These are phyloP conservation scores for Syngnathus typhle DNA, from an alignment of 2,113 vertebrate species.

Conservation along the genomic window DNA sequence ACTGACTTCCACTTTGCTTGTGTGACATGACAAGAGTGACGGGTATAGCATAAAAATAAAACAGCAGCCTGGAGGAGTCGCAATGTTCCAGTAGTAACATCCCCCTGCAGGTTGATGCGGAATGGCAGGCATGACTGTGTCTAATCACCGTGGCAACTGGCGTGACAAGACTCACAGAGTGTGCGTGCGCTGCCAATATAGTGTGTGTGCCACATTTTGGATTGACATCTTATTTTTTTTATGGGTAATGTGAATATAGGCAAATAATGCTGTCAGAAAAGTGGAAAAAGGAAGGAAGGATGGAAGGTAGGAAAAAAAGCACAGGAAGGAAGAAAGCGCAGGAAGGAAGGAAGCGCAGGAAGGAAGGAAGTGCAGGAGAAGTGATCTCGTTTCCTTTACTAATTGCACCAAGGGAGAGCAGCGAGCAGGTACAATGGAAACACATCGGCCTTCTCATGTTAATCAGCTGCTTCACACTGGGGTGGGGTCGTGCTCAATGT, in stretches of 20 bases:
- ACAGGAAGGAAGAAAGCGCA: background rate
- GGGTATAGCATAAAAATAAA: constrained; percentile 2
- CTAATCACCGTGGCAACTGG: constrained; percentile 15
- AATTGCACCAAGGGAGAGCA: constrained; percentile 48
- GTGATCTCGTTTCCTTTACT: constrained; percentile 44
- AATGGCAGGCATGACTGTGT: constrained; percentile 6
- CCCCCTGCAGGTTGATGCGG: constrained; percentile 6
- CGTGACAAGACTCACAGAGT: constrained; percentile 11
- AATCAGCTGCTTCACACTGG: constrained; percentile 42
- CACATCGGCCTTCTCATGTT: constrained; percentile 35
- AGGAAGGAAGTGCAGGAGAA: constrained; percentile 9
- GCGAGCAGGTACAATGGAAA: constrained; percentile 22
- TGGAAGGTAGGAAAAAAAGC: background rate
- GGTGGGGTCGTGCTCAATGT: constrained; percentile 8
- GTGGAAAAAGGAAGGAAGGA: background rate
- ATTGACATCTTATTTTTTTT: too few species aligned
- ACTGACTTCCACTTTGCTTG: constrained; percentile 4
- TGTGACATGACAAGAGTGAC: constrained; percentile 11
- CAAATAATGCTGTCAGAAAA: background rate
- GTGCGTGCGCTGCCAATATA: background rate
- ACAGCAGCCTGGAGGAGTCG: background rate
- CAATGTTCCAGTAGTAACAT: constrained; percentile 16
- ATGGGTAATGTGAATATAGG: background rate
- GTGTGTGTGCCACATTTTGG: too few species aligned
- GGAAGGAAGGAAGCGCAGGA: background rate